A percentile compares a stretch with the other conserved stretches of the same genome.
Evolutionary conservation across 2,113 vertebrate genomes (phyloP).

Genomic region (Paraplagusia blochii): DNA sequence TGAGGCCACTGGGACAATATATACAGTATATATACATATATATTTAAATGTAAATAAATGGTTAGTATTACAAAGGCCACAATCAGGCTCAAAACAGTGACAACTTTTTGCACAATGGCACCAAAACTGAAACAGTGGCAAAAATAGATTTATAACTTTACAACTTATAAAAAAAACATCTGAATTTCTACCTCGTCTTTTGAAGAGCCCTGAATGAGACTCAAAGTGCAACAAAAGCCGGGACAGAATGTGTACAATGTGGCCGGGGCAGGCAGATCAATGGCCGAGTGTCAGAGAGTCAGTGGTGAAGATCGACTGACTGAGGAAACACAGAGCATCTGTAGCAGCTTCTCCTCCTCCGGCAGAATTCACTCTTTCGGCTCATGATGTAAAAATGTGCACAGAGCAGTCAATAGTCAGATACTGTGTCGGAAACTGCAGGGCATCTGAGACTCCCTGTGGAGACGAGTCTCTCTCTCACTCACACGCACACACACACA

Average conservation of each 20-base stretch:
- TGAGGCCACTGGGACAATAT: too few species aligned
- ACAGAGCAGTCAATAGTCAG: slow-evolving; percentile 36
- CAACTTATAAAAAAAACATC: background rate
- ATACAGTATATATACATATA: too few species aligned
- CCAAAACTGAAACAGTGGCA: too few species aligned
- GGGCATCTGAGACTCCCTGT: slow-evolving; percentile 25
- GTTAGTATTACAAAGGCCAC: too few species aligned
- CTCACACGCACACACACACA: background rate
- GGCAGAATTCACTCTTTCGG: background rate
- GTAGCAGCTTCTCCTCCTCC: slow-evolving; percentile 2
- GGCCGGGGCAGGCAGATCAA: slow-evolving; percentile 33
- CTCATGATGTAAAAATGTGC: slow-evolving; percentile 20
- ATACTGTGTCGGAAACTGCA: slow-evolving; percentile 17
- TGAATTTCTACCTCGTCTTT: background rate
- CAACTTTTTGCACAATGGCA: too few species aligned
- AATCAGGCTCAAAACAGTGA: too few species aligned
- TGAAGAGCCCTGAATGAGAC: slow-evolving; percentile 2
- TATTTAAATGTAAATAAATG: too few species aligned
- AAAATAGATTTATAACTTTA: too few species aligned
- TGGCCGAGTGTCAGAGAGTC: slow-evolving; percentile 8
- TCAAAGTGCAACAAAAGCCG: slow-evolving; percentile 22
- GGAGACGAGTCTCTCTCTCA: slow-evolving; percentile 22
- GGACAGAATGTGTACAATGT: background rate
- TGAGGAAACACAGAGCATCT: slow-evolving; percentile 20
- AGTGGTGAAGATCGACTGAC: slow-evolving; percentile 9